Base-by-base conservation (phyloP, 37 sponge, comb jelly and placozoan species). In the Haliclona indistincta region DNA sequence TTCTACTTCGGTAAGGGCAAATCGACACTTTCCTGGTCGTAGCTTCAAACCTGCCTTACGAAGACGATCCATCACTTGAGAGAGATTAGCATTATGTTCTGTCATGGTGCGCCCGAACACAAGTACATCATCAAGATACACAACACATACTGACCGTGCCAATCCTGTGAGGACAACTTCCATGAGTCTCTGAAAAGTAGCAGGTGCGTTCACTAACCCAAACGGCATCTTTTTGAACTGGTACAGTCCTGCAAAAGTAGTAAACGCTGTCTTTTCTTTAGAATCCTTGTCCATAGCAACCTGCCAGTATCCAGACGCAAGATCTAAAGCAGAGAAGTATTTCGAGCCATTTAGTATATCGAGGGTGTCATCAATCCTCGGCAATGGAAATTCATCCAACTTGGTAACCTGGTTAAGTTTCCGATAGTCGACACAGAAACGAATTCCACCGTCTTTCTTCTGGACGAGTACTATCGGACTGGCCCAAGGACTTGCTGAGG, bases 291-390 rank as follows among this genome's bases (percentile, higher is more conserved):
- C 73, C 66, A 85, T 67, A 13, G 37, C 47, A 1, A 90, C 81
- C 39, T 85, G 86, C 82, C 78, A 84, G 64, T 85, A 90, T 5
- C 82, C 91, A 1, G 82, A 64, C 20, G 91, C 86, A n/a, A 90
- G 73, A 66, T 86, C 92, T 6, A 82, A 40, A n/a, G 76, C 68
- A 8, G 76, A 43, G 56, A 83, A 86, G 56, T 86, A 82, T 23
- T 38, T 30, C 19, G 52, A 28, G 2, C 73, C 54, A 15, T 51
- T 43, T 28, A 89, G 56, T 8, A 56, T 33, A 34, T 76, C 82
- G 10, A 88, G 78, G 32, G 64, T 51, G 56, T 73, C 66, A 44
- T 75, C 71, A 56, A 88, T 74, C 25, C 78, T 33, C 1, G 89
- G 89, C n/a, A 88, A 75, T 22, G 89, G 90, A 41, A 43, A 89